Base-by-base conservation (phyloP, 2,888 invertebrate genomes). In the Drosophila paranaensis region DNA sequence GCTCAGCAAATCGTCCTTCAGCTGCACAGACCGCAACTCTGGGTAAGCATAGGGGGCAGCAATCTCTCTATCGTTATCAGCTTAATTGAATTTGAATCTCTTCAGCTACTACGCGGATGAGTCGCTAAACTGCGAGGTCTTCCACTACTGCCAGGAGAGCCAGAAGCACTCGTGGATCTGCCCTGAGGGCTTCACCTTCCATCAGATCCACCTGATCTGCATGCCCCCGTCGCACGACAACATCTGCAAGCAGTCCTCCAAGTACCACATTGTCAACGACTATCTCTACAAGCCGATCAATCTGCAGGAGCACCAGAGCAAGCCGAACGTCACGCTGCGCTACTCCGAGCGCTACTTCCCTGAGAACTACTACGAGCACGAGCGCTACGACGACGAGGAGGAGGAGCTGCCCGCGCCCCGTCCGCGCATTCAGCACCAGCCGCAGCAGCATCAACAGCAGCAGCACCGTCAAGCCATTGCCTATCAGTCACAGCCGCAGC, bases 141-240 rank as follows among this genome's bases (percentile, higher is more conserved):
- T 98, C 95, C 98, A 98, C 91, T 98, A 98, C 93, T 98, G 98
- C 91, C 97, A 97, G 91, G 97, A 97, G 82, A 96, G 96, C 83
- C 96, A 96, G 43, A 96, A 96, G 89, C 97, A 98, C 93, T 97
- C 97, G 3, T 98, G 98, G 97, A 96, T 98, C 87, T 98, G 98
- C 88, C 98, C 98, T 0, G 97, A 97, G 87, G 97, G 97, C 62
- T 97, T 98, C 58, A 92, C 91, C 13, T 93, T 93, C 85, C 93
- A 93, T 60, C 94, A 97, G 95, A 97, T 98, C 14, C 98, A 98
- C 91, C 93, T 98, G 74, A 98, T 98, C 92, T 98, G 98, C 93
- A 97, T 98, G 96, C 97, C 97, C 5, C 97, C 97, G 6, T 96
- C 96, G 33, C 96, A 96, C 67, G 98, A 98, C 89, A 97, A 96